A percentile compares a stretch with the other conserved stretches of the same genome.
phyloP scores from a whole-genome alignment of 1,140 invertebrate genomes.

The Doryteuthis pealeii region DNA sequence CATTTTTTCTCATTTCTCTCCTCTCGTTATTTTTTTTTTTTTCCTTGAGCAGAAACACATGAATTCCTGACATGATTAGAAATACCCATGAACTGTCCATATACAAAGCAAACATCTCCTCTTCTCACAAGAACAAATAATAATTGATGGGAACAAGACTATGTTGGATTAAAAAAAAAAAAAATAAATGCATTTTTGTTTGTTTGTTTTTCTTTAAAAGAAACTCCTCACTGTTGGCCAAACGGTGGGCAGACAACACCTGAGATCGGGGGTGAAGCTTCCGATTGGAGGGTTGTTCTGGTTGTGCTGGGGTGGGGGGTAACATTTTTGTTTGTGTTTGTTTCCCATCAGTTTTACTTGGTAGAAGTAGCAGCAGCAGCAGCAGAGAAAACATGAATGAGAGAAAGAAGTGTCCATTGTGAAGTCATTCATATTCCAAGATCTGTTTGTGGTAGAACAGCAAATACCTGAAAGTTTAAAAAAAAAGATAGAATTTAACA shows the following conservation, averaged over 20 bases:
- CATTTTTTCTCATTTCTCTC: background rate
- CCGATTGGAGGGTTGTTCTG: background rate
- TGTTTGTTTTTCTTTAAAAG: background rate
- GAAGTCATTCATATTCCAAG: constrained; percentile 73
- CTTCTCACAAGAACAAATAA: background rate
- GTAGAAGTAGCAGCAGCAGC: background rate
- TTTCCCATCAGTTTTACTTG: background rate
- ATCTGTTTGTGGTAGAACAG: constrained; percentile 92
- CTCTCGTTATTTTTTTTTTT: background rate
- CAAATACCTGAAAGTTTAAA: constrained; percentile 75
- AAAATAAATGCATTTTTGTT: background rate
- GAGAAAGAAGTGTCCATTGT: background rate
- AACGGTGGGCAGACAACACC: background rate
- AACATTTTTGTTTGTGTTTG: background rate
- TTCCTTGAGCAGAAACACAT: background rate
- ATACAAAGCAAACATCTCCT: constrained; percentile 9
- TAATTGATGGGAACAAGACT: background rate
- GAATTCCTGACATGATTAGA: constrained; percentile 6
- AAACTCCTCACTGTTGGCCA: background rate
- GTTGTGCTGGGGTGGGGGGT: background rate
- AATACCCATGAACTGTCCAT: background rate
- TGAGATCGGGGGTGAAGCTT: background rate
- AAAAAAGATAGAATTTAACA: constrained; percentile 13
- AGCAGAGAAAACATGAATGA: background rate
- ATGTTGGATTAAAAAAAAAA: background rate